Evolutionary conservation across 1,140 invertebrate species (phyloP).

Genomic region (Drosophila willistoni): DNA sequence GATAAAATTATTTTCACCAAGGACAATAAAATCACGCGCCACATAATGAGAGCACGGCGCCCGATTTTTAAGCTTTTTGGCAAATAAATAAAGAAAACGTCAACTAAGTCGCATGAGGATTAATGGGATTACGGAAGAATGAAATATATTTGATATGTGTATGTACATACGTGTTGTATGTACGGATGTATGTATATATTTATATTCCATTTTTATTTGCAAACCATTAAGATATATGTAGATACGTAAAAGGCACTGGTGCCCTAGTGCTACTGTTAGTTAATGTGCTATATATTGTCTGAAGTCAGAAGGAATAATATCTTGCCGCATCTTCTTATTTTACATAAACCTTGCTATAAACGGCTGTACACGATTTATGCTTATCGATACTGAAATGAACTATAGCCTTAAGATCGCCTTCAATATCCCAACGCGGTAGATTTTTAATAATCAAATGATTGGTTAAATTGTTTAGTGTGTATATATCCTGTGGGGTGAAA

Average conservation of each 20-base stretch:
- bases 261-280: conserved; percentile 31
- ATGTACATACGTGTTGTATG: conserved; percentile 32
- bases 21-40: conserved; percentile 18
- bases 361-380: conserved; percentile 30
- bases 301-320: neutral
- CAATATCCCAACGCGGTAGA: conserved; percentile 40
- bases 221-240: conserved; percentile 59
- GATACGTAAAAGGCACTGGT: neutral
- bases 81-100: conserved; percentile 13
- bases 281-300: conserved; percentile 43
- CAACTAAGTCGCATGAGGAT: neutral
- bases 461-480: conserved; percentile 37
- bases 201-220: conserved; percentile 61
- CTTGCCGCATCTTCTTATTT: neutral
- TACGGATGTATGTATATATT: too few relatives aligned
- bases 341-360: conserved; percentile 35
- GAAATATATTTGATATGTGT: conserved; percentile 28
- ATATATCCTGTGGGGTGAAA: conserved; percentile 41
- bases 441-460: conserved; percentile 46
- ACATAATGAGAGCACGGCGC: conserved; percentile 19
- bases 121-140: conserved; percentile 4
- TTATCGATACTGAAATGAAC: conserved; percentile 33
- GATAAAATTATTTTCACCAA: neutral
- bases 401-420: conserved; percentile 45
- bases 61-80: conserved; percentile 4